Evolutionary conservation across 2,113 vertebrate species (phyloP), one percentile per base, ranked within the genome.

Genomic region (Triplophysa rosa): DNA sequence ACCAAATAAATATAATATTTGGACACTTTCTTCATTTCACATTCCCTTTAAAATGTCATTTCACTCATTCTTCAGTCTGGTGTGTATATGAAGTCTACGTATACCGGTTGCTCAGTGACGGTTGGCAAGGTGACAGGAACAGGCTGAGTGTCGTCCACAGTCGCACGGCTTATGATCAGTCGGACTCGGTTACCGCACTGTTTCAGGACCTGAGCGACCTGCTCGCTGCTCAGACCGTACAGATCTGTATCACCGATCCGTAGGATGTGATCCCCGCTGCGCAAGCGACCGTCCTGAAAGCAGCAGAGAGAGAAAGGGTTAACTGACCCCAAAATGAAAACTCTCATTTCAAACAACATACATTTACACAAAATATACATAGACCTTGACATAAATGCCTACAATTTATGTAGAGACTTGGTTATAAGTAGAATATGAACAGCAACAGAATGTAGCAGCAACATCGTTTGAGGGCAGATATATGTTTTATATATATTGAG

Each of bases 211-310:
- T 97, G 94, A 7, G 97, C 96, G 67, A 98, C 97, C 86, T 99
- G 96, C 84, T 99, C 96, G 65, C 95, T 98, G 92, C 94, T 95
- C 95, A 98, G 95, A 66, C 96, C 97, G 26, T 90, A 86, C 59
- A 99, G 87, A 77, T 98, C 96, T 0, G 96, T 97, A 80, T 98
- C 96, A 13, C 96, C 97, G 8, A 98, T 98, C 80, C 94, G 94
- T 83, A 98, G 86, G 82, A 99, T 97, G 63, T 96, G 95, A 89
- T 98, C 97, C 67, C 97, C 94, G 74, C 96, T 98, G 67, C 88
- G 91, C 21, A 99, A 84, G 8, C 94, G 94, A 16, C 94, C 95
- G 80, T 99, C 95, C 97, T 98, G 24, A 29, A 77, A 14, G 49
- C 17, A 66, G 26, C 6, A 37, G 33, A 7, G 33, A 16, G 14